Conservation (phyloP, 2,113 vertebrate genomes). For the Alethe castanea region DNA sequence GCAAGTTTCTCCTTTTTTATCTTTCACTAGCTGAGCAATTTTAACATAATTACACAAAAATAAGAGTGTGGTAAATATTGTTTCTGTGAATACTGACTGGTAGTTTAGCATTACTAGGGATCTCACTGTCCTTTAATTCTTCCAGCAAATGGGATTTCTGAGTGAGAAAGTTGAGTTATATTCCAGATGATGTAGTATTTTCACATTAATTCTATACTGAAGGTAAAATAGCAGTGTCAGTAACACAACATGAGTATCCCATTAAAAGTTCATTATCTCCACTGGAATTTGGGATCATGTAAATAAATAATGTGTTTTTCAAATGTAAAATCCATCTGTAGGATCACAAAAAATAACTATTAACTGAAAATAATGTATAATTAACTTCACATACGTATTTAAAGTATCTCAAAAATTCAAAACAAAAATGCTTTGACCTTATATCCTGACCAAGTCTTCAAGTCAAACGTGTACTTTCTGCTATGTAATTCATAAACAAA, state of each 20-base stretch:
- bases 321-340: constrained; percentile 14
- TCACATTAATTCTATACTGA: not conserved
- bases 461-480: not conserved
- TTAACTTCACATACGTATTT: not conserved
- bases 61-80: not conserved
- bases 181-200: not conserved
- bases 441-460: not conserved
- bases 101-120: not conserved
- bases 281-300: not conserved
- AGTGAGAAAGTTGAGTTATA: not conserved
- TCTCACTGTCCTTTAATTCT: not conserved
- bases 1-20: not conserved
- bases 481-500: constrained; percentile 15
- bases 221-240: not conserved
- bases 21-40: not conserved
- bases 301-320: constrained; percentile 26
- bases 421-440: not conserved
- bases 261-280: constrained; percentile 4
- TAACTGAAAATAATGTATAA: not conserved
- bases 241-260: not conserved
- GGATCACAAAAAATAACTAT: constrained; percentile 1
- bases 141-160: constrained; percentile 10
- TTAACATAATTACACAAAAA: constrained; percentile 19
- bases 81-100: not conserved
- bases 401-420: constrained; percentile 34